These are phyloP conservation scores for Antedon mediterranea DNA, from an alignment of 53 echinoderm and acorn worm species.

Conservation along the genomic window DNA sequence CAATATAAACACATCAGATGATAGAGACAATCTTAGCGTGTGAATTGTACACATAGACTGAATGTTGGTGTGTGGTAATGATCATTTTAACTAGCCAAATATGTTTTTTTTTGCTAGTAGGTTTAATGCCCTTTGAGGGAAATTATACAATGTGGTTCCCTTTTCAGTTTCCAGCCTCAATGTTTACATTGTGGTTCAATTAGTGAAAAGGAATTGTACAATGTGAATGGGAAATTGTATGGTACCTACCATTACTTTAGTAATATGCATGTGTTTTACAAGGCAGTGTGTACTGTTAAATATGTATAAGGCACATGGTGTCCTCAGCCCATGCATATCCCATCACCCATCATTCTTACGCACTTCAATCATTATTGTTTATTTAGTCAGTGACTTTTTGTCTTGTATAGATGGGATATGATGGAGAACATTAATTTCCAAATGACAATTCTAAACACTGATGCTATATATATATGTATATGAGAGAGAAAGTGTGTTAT, in stretches of 20 bases:
- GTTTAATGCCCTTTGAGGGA: neutral
- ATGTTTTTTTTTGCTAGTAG: neutral
- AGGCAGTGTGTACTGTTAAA: neutral
- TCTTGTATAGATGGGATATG: neutral
- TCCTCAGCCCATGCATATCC: neutral
- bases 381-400: neutral
- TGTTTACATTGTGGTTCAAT: neutral
- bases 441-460: neutral
- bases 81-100: neutral
- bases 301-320: neutral
- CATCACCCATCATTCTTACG: neutral
- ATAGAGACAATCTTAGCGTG: neutral
- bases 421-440: neutral
- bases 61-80: neutral
- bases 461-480: neutral
- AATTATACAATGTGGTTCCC: too few relatives aligned
- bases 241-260: neutral
- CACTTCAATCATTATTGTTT: neutral
- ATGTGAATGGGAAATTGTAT: neutral
- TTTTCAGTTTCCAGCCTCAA: neutral
- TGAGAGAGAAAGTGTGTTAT: neutral
- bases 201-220: neutral
- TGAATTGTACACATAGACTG: neutral
- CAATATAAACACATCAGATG: neutral
- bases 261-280: neutral